A percentile compares a stretch with the other conserved stretches of the same genome.
phyloP scores from a whole-genome alignment of 2,888 invertebrate species.

The Tricholauxania praeusta region DNA sequence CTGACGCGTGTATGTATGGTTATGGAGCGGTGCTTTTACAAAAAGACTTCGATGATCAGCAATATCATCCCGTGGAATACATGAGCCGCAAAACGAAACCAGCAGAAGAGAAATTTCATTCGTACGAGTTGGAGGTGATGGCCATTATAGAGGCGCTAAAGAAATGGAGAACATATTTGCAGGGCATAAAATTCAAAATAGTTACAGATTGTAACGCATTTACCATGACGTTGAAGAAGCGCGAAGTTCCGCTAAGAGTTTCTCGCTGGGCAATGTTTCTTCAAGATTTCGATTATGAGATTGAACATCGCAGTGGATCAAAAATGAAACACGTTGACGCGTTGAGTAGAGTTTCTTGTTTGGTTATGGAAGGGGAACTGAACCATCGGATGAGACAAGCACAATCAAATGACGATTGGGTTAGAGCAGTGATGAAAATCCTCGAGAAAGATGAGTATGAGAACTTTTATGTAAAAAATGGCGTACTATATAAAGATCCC shows the following conservation, averaged over 20 bases:
- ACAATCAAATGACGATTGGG: no score
- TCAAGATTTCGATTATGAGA: constrained; percentile 48
- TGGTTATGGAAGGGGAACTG: constrained; percentile 28
- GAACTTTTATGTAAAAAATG: constrained; percentile 8
- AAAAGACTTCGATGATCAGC: constrained; percentile 38
- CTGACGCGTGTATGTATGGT: constrained; percentile 44
- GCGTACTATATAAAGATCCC: not conserved
- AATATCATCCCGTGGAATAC: constrained; percentile 43
- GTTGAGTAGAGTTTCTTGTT: constrained; percentile 36
- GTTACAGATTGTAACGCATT: no score
- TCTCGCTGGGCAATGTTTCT: constrained; percentile 48
- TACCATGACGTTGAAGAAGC: constrained; percentile 43
- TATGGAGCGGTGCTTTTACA: constrained; percentile 44
- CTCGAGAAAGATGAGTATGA: constrained; percentile 1
- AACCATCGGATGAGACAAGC: constrained; percentile 35
- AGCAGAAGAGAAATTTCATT: no score
- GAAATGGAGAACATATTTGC: constrained; percentile 50
- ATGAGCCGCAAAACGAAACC: constrained; percentile 43
- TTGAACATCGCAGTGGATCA: constrained; percentile 46
- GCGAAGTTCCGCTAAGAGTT: constrained; percentile 44
- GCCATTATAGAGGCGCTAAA: constrained; percentile 50
- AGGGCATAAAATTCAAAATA: constrained; percentile 39
- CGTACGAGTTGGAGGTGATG: no score
- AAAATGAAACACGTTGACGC: constrained; percentile 43
- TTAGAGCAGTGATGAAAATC: constrained; percentile 21